Evolutionary conservation across 23 tunicate species (phyloP), one percentile per base, ranked within the genome.

Genomic region (Clavelina lepadiformis): DNA sequence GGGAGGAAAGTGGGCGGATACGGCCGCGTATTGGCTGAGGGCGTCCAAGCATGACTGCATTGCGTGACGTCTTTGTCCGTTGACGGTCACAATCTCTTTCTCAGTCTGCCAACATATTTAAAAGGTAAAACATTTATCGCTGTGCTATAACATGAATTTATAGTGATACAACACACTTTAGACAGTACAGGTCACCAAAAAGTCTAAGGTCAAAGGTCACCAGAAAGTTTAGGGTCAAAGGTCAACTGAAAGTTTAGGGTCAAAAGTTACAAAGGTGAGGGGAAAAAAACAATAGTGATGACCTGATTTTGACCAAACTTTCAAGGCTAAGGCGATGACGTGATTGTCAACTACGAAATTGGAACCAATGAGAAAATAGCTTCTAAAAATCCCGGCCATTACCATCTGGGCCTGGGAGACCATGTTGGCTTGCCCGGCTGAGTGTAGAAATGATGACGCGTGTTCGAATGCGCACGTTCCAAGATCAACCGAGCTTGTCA

Each of bases 371-470:
- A n/a, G n/a, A n/a, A n/a, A n/a, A n/a, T n/a, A n/a, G n/a, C n/a
- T n/a, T n/a, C n/a, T n/a, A n/a, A n/a, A n/a, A n/a, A n/a, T n/a
- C n/a, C n/a, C n/a, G n/a, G n/a, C n/a, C n/a, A n/a, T 63, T 47
- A 87, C 96, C 82, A 58, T 56, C 31, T 87, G 86, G 0, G 82
- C 96, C 68, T 87, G 96, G 38, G 76, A 57, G 35, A 78, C 96
- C 87, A 80, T 87, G 29, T 61, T 74, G 29, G 96, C 96, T 53
- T 87, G 96, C 28, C 91, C 91, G 3, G 97, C 91, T 1, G 79
- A 66, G 37, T 89, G 81, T 0, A 89, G 79, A 34, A 89, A 89
- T 28, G 69, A 68, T 0, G 75, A 56, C 5, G 97, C 91, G 32
- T 77, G 79, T 56, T 81, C 77, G 56, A 64, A 81, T 25, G 86